Evolutionary conservation across 2,113 vertebrate species (phyloP), one percentile per base, ranked within the genome.

Genomic region (Cinclus cinclus): DNA sequence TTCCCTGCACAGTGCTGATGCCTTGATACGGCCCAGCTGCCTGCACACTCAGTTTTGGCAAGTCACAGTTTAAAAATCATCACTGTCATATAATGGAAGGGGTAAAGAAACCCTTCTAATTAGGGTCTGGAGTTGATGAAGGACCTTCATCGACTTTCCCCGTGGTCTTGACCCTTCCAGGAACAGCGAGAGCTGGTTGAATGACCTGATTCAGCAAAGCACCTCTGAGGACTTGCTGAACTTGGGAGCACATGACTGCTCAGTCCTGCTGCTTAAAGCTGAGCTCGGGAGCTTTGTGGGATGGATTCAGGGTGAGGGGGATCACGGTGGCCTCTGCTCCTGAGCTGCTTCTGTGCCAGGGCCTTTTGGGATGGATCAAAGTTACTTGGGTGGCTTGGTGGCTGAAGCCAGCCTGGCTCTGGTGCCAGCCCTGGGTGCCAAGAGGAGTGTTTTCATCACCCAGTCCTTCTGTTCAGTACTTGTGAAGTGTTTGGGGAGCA

Each of bases 341-440:
- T 2, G 52, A n/a, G 39, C 42, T 1, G 1, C 35, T 11, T 9
- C 2, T 2, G 44, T 27, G 28, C 39, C 0, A 0, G 4, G 2
- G 46, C 71, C 95, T 78, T 86, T 55, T 64, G 62, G 64, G 56
- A 22, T 52, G 76, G n/a, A 53, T 58, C 37, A 2, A 0, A 17
- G 35, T 35, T 33, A 1, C 8, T 59, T 31, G 0, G 39, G 15
- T 65, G 71, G 20, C 33, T 47, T 16, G 23, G 67, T 81, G 88
- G 33, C 50, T 12, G 31, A 23, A 52, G 59, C 37, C 87, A 68
- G 35, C 53, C 52, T 31, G 44, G 39, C 33, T 4, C 31, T 90
- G 63, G 68, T 56, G 73, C 86, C 95, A 76, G 91, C 79, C 91
- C 94, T 80, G 24, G 21, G 88, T 96, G 41, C 58, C 83, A 83